Percentiles rank a stretch among this genome's conserved stretches.
phyloP scores from a whole-genome alignment of 2,888 invertebrate genomes.

The Scrobipalpa atriplicella region DNA sequence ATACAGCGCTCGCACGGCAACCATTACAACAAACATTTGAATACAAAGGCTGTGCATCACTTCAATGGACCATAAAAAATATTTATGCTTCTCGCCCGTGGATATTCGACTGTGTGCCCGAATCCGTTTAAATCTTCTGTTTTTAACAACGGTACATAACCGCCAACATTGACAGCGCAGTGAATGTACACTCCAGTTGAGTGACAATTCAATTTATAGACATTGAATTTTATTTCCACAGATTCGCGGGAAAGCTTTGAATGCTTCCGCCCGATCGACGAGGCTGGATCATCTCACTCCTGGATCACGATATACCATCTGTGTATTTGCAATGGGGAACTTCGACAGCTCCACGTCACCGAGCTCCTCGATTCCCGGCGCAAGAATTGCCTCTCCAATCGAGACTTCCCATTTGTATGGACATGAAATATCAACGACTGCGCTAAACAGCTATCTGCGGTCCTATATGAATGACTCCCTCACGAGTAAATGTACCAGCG shows the following conservation, averaged over 20 bases:
- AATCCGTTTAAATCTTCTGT: constrained; percentile 72
- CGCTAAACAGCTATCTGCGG: constrained; percentile 57
- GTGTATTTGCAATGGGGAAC: constrained; percentile 93
- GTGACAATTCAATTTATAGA: constrained; percentile 15
- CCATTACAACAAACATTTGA: constrained; percentile 79
- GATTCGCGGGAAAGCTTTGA: constrained; percentile 90
- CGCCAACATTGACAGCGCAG: constrained; percentile 48
- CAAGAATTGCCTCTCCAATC: constrained; percentile 72
- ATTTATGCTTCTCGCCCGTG: constrained; percentile 77
- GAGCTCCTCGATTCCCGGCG: constrained; percentile 74
- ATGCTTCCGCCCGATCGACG: constrained; percentile 87
- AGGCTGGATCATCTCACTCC: constrained; percentile 89
- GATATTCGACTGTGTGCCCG: constrained; percentile 65
- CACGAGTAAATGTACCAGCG: constrained; percentile 89
- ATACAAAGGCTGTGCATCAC: constrained; percentile 80
- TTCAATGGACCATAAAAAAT: constrained; percentile 82
- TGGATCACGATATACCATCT: constrained; percentile 92
- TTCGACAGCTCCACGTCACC: constrained; percentile 71
- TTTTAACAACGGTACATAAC: constrained; percentile 61
- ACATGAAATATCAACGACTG: constrained; percentile 79
- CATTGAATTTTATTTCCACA: constrained; percentile 55
- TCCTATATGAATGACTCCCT: constrained; percentile 85
- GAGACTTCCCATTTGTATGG: constrained; percentile 78
- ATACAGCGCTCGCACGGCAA: constrained; percentile 61
- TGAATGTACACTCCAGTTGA: background rate